A percentile compares a stretch with the other conserved stretches of the same genome.
Conservation (phyloP, 2,113 vertebrate genomes). For the Rhinoptilus africanus region DNA sequence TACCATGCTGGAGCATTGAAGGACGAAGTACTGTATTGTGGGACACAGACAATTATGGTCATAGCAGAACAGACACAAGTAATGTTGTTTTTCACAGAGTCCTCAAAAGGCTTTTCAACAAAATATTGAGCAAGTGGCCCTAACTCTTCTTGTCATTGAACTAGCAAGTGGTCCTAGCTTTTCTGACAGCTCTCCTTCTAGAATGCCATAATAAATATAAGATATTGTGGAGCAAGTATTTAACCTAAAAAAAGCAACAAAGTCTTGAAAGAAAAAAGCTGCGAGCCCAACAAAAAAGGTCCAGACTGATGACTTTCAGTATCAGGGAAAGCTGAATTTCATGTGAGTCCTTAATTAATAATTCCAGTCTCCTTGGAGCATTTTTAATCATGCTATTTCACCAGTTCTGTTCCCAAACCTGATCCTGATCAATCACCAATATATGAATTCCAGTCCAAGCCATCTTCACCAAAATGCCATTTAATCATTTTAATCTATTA, state of each 20-base stretch:
- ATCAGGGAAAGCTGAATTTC: not conserved
- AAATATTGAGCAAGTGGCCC: not conserved
- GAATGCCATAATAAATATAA: not conserved
- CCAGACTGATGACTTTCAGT: not conserved
- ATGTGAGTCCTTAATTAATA: not conserved
- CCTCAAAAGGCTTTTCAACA: not conserved
- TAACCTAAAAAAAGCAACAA: not conserved
- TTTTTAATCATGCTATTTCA: not conserved
- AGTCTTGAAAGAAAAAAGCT: not conserved
- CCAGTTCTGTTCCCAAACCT: not conserved
- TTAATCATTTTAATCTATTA: not conserved
- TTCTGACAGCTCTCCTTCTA: not conserved
- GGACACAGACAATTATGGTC: not conserved
- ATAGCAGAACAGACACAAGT: not conserved
- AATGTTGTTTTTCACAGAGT: not conserved
- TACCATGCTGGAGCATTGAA: not conserved
- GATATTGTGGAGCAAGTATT: not conserved
- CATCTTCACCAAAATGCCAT: not conserved
- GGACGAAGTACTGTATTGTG: not conserved
- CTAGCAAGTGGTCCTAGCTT: not conserved
- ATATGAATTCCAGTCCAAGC: not conserved
- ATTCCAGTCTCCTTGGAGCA: not conserved
- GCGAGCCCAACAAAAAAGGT: not conserved
- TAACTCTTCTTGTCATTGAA: not conserved
- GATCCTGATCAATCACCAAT: not conserved